Evolutionary conservation across 2,113 vertebrate species (phyloP).

Genomic region (Brachypteracias leptosomus): DNA sequence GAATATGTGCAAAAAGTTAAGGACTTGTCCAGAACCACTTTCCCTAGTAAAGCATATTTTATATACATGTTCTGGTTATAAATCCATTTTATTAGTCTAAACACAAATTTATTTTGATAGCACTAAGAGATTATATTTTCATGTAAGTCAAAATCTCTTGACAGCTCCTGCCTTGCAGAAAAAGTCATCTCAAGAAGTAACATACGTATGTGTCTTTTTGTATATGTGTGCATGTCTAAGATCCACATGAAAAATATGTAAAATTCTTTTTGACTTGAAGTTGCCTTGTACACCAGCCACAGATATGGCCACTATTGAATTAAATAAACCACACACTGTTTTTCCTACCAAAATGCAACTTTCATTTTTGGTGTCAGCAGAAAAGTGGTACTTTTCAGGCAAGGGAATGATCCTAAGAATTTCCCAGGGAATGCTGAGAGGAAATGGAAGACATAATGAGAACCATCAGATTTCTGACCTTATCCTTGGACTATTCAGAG

Average conservation of each 20-base stretch:
- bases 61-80: neutral
- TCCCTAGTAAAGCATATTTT: neutral
- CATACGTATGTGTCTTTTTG: neutral
- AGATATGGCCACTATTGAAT: neutral
- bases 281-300: neutral
- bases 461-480: neutral
- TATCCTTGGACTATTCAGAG: neutral
- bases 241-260: neutral
- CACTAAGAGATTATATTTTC: neutral
- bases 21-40: neutral
- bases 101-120: neutral
- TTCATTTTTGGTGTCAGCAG: neutral
- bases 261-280: neutral
- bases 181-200: neutral
- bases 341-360: neutral
- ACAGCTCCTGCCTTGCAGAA: neutral
- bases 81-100: neutral
- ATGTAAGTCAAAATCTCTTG: neutral
- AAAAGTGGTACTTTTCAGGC: neutral
- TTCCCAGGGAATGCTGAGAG: constrained; percentile 3
- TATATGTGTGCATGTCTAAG: neutral
- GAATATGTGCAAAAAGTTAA: neutral
- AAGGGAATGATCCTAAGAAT: neutral
- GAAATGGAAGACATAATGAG: neutral
- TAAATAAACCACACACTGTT: neutral